These are phyloP conservation scores for Kuschelorhynchus macadamiae DNA, from an alignment of 2,888 invertebrate species.

Conservation along the genomic window DNA sequence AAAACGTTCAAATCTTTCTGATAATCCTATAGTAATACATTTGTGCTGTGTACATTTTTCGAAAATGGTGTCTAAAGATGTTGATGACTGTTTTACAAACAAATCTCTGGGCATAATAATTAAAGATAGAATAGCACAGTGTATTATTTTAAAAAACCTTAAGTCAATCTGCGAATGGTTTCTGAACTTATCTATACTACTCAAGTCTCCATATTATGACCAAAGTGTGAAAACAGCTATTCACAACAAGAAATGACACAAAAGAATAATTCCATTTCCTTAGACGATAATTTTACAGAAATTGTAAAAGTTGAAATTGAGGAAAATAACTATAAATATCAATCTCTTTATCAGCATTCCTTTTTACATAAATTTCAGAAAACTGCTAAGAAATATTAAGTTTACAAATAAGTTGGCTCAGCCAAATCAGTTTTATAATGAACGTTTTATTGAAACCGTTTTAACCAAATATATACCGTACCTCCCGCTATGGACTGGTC, in stretches of 20 bases:
- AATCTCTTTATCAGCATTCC: slow-evolving; percentile 11
- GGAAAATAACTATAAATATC: neutral
- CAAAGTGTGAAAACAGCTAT: neutral
- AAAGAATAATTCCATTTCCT: too few relatives aligned
- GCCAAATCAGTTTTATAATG: neutral
- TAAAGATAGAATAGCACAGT: slow-evolving; percentile 15
- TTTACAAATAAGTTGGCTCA: neutral
- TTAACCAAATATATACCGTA: neutral
- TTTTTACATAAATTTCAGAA: slow-evolving; percentile 13
- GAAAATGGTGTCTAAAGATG: slow-evolving; percentile 24
- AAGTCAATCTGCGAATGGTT: slow-evolving; percentile 2
- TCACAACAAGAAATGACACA: too few relatives aligned
- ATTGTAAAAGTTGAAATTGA: too few relatives aligned
- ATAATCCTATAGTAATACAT: slow-evolving; percentile 5
- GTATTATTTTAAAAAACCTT: slow-evolving; percentile 3
- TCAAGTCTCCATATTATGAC: neutral
- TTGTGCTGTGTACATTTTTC: slow-evolving; percentile 22
- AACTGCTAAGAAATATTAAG: neutral
- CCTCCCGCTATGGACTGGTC: neutral
- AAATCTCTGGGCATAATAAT: neutral
- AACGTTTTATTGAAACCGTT: neutral
- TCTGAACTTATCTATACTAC: slow-evolving; percentile 5
- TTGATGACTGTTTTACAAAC: slow-evolving; percentile 5
- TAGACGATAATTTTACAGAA: too few relatives aligned
- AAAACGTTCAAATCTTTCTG: too few relatives aligned